A percentile compares a stretch with the other conserved stretches of the same genome.
Conservation (phyloP, 2,113 vertebrate species). For the Ctenodactylus gundi region DNA sequence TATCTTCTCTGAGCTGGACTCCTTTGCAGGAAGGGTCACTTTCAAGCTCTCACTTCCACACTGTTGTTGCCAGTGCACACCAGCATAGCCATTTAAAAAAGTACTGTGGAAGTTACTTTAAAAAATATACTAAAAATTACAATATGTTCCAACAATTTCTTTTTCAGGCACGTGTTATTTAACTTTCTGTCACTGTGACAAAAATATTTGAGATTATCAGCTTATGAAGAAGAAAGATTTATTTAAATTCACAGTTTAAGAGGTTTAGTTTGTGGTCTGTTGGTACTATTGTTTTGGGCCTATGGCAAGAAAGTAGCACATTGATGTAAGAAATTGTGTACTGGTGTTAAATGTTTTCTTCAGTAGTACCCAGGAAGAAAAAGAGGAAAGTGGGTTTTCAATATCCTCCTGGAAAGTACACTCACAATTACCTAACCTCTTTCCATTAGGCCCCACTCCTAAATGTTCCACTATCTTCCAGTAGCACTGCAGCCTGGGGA, state of each 20-base stretch:
- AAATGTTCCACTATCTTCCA: neutral
- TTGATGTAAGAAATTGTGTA: neutral
- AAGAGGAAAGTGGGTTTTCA: neutral
- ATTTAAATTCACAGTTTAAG: neutral
- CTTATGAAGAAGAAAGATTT: neutral
- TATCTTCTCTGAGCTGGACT: neutral
- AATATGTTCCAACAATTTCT: too few species aligned
- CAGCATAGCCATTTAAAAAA: too few species aligned
- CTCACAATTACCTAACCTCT: neutral
- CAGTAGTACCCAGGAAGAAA: neutral
- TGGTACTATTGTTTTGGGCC: neutral
- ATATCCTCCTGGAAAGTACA: neutral
- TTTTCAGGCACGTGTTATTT: too few species aligned
- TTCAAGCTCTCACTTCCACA: too few species aligned
- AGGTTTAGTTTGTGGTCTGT: neutral
- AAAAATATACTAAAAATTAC: too few species aligned
- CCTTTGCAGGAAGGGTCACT: neutral
- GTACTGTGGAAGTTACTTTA: too few species aligned
- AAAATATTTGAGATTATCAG: neutral
- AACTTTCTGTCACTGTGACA: too few species aligned
- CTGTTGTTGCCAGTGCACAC: too few species aligned
- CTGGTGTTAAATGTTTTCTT: neutral
- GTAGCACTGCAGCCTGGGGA: neutral
- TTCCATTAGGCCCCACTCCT: neutral
- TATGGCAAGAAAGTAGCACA: neutral